Base-by-base conservation (phyloP, 1,140 invertebrate species). In the Pachyrhynchus sulphureomaculatus region DNA sequence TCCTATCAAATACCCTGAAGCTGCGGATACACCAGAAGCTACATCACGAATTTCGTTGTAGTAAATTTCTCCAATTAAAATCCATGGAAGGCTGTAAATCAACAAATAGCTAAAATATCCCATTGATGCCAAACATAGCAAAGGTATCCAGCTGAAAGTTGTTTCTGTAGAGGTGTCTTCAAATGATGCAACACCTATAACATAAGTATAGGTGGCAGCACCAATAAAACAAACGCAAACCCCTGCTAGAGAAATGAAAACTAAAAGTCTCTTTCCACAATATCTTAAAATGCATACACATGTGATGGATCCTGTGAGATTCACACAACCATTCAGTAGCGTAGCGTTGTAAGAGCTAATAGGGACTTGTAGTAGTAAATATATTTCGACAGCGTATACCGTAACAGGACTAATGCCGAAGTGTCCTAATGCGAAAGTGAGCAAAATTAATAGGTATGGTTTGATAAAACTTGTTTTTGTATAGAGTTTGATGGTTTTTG, bases 261-360 rank as follows among this genome's bases (percentile, higher is more conserved):
- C 81, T 23, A 90, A 69, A 0, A 81, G 79, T 15, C 89, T 75
- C 69, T 90, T 90, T 2, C 88, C 89, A 0, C 82, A 82, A 60
- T 87, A 86, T 0, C 90, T 85, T 2, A 84, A 68, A 2, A 82
- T 37, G 0, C 89, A 84, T 65, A 87, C 88, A 12, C 34, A 37
- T n/a, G 82, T 41, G 2, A 83, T 64, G 0, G 85, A 82, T 0
- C 87, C 87, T 1, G 85, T 15, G 13, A 90, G 75, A 68, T 90
- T 84, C 0, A 84, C 82, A 0, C 88, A 69, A 0, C 88, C 88
- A 4, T 90, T 74, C 1, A 88, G 75, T 2, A 90, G 79, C 0
- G 88, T 87, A 0, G 87, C 87, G 13, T 84, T 82, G 73, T 88
- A 90, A 66, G 86, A 83, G 62, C 88, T 83, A 33, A 91, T 83